Evolutionary conservation across 2,113 vertebrate species (phyloP), one percentile per base, ranked within the genome.

Genomic region (Leucosticte australis): DNA sequence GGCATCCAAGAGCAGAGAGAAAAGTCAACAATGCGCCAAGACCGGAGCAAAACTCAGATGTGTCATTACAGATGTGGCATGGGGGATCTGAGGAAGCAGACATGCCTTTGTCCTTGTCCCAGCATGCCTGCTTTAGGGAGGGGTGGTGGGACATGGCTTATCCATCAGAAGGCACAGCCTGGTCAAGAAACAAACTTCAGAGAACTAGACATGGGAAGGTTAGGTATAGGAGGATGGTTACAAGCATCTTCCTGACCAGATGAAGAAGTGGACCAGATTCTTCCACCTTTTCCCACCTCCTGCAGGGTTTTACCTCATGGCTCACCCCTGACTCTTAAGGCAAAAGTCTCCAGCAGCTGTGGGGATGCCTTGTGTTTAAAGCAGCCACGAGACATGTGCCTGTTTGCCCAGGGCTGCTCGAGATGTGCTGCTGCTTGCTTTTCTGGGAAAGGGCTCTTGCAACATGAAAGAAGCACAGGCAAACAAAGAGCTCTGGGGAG

Each of bases 401-500:
- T 47, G 10, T 67, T 2, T 7, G 21, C 42, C 30, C 1, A 1
- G 75, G 49, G 26, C 86, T 63, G 79, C 65, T 78, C 1, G 1
- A 89, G 88, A 96, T 22, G 7, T 68, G 79, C 76, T 89, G 94
- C 60, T 83, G 73, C 85, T 84, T 84, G 80, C 62, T 92, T 52
- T 96, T 95, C 92, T 90, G 33, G 5, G 94, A 96, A 95, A n/a
- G 13, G 27, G 70, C 8, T 94, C 92, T 93, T 95, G 88, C 92
- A 84, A 82, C 86, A 78, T 27, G 73, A 91, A 84, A 89, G 92
- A 47, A 86, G 65, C 3, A 9, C 69, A 87, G 65, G 86, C 63
- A 91, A 87, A 90, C 53, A 92, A 92, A 96, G 85, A 93, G 77
- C 41, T 33, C 62, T 13, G 15, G 69, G 27, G 81, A 89, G 76